phyloP scores from a whole-genome alignment of 2,113 vertebrate species.

The Anseranas semipalmata region DNA sequence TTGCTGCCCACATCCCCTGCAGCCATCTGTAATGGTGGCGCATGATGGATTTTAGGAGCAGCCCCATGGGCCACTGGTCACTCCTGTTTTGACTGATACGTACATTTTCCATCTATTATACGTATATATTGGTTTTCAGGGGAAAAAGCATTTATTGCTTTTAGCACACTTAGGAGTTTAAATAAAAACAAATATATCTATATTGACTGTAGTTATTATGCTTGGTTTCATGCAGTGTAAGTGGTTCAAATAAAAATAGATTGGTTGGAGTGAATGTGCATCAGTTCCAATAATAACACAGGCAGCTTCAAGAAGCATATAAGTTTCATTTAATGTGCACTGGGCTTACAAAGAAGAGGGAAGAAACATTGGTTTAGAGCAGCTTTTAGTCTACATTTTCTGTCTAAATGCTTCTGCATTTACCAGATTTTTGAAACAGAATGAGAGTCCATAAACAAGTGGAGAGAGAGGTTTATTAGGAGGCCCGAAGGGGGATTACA shows the following conservation, averaged over 20 bases:
- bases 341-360: constrained; percentile 46
- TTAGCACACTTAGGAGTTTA: constrained; percentile 76
- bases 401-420: constrained; percentile 61
- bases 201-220: constrained; percentile 75
- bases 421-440: constrained; percentile 60
- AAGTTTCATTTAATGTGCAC: constrained; percentile 66
- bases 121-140: constrained; percentile 57
- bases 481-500: background rate
- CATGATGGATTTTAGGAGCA: background rate
- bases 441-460: constrained; percentile 29
- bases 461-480: background rate
- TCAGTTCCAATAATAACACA: constrained; percentile 74
- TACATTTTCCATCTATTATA: constrained; percentile 47
- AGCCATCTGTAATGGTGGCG: background rate
- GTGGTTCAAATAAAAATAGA: constrained; percentile 81
- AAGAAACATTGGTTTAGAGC: constrained; percentile 18
- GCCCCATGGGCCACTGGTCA: background rate
- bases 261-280: constrained; percentile 71
- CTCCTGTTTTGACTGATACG: constrained; percentile 26
- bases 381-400: constrained; percentile 70
- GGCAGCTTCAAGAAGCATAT: constrained; percentile 39
- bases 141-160: constrained; percentile 64
- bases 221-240: constrained; percentile 73
- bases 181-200: constrained; percentile 80
- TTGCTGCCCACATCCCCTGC: background rate